These are phyloP conservation scores for Lepisosteus osseus DNA, from an alignment of 2,113 vertebrate genomes.

Conservation along the genomic window DNA sequence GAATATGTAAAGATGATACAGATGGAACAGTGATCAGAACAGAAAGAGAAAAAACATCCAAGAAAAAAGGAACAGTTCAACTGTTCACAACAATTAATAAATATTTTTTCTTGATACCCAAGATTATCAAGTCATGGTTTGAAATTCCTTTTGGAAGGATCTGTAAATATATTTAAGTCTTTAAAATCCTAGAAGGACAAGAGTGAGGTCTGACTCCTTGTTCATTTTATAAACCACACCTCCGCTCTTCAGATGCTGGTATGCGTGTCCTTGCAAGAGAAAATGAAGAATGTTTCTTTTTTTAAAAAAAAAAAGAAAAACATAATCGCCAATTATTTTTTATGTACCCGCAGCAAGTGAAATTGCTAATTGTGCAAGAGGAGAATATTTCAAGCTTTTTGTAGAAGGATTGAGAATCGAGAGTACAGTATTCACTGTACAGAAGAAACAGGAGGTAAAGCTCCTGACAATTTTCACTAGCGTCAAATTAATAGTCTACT, in stretches of 20 bases:
- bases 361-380: constrained; percentile 11
- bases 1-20: constrained; percentile 20
- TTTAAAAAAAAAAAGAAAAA: not conserved
- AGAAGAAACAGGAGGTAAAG: not conserved
- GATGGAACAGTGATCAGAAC: constrained; percentile 15
- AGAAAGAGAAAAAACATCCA: constrained; percentile 15
- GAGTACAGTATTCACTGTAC: not conserved
- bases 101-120: not conserved
- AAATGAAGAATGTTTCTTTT: not conserved
- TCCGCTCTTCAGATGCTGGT: constrained; percentile 16
- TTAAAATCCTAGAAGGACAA: constrained; percentile 7
- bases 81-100: constrained; percentile 45
- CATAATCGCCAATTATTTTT: not conserved
- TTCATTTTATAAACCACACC: not conserved
- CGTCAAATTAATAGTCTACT: not conserved
- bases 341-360: not conserved
- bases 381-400: not conserved
- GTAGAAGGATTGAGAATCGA: not conserved
- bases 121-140: constrained; percentile 6
- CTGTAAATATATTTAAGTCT: constrained; percentile 10
- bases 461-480: not conserved
- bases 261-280: not conserved
- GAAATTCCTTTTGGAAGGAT: not conserved
- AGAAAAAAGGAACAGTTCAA: constrained; percentile 67
- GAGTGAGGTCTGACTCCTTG: not conserved